Evolutionary conservation across 2,113 vertebrate species (phyloP).

Genomic region (Heptranchias perlo): DNA sequence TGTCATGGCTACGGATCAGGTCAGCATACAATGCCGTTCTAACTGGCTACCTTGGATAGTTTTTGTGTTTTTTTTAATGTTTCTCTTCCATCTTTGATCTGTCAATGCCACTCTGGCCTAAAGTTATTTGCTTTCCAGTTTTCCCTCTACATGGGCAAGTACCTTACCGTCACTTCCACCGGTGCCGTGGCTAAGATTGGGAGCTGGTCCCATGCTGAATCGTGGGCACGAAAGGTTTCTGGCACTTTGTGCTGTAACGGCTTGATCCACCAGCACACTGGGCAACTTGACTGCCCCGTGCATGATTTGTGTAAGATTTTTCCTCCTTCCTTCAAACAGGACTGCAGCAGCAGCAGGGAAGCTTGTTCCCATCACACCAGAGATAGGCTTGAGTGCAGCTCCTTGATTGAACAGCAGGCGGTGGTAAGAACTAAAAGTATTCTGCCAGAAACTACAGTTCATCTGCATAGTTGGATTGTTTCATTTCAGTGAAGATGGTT

Average conservation of each 20-base stretch:
- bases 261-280: neutral
- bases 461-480: too few relatives aligned
- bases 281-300: neutral
- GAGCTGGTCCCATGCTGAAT: neutral
- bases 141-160: neutral
- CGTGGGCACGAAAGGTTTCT: neutral
- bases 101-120: neutral
- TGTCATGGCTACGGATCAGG: conserved; percentile 96
- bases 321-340: neutral
- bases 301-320: neutral
- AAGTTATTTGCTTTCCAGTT: neutral
- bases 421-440: neutral
- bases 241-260: neutral
- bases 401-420: neutral
- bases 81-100: neutral
- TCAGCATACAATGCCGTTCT: conserved; percentile 48
- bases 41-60: neutral
- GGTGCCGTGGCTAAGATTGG: neutral
- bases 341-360: neutral
- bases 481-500: neutral
- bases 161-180: neutral
- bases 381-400: neutral
- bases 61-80: neutral
- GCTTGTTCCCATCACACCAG: neutral
- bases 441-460: neutral